Conservation (phyloP, 2,113 vertebrate species). For the Paracyprichromis sp. region DNA sequence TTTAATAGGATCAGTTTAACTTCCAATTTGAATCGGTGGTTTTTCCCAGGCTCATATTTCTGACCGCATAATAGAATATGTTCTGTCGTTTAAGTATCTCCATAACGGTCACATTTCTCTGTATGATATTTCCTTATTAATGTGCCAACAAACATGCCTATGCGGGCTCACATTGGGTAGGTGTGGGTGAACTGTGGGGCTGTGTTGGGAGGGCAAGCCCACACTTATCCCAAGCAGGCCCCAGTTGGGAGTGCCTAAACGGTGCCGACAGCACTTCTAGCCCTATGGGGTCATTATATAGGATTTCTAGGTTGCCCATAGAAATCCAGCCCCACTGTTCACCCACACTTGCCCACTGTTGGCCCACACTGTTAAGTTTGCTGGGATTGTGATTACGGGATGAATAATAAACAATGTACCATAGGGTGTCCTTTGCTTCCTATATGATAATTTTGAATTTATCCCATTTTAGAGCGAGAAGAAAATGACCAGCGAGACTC, state of each 20-base stretch:
- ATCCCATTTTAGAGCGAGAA: conserved; percentile 48
- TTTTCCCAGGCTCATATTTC: background rate
- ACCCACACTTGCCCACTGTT: background rate
- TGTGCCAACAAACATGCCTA: background rate
- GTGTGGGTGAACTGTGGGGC: background rate
- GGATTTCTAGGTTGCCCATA: background rate
- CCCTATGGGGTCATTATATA: background rate
- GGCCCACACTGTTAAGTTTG: background rate
- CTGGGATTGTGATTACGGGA: background rate
- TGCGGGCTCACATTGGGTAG: background rate
- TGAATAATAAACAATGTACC: background rate
- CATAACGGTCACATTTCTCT: background rate
- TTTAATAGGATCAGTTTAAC: background rate
- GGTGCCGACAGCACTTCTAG: background rate
- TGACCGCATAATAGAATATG: background rate
- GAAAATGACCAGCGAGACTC: conserved; percentile 62
- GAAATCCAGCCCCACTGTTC: background rate
- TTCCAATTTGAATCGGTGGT: fast-evolving
- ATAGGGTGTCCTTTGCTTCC: background rate
- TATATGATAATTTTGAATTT: background rate
- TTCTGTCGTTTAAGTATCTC: background rate
- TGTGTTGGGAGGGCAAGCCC: background rate
- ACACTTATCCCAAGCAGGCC: background rate
- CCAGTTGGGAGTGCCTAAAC: background rate
- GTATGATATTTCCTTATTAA: background rate